These are phyloP conservation scores for Meandrusa payeni DNA, from an alignment of 2,888 invertebrate genomes.

Conservation along the genomic window DNA sequence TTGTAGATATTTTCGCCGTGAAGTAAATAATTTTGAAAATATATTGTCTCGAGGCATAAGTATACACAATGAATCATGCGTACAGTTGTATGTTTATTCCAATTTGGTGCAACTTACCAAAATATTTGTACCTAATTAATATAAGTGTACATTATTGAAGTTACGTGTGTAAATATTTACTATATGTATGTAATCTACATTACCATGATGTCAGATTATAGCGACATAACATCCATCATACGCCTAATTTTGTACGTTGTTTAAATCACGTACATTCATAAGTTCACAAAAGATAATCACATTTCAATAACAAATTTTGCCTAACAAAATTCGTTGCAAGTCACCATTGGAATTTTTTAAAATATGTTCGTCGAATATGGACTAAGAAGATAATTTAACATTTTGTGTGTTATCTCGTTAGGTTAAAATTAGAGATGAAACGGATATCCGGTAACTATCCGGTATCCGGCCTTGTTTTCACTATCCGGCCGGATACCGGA, in stretches of 20 bases:
- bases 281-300: too few relatives aligned
- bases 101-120: slow-evolving; percentile 52
- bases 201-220: slow-evolving; percentile 11
- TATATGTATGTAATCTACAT: slow-evolving; percentile 19
- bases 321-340: too few relatives aligned
- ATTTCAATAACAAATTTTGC: too few relatives aligned
- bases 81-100: slow-evolving; percentile 62
- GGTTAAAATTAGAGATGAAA: too few relatives aligned
- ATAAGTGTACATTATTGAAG: slow-evolving; percentile 32
- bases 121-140: slow-evolving; percentile 33
- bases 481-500: too few relatives aligned
- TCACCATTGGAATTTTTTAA: too few relatives aligned
- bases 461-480: too few relatives aligned
- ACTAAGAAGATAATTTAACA: too few relatives aligned
- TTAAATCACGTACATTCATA: background rate
- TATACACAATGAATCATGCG: slow-evolving; percentile 47
- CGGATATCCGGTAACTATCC: too few relatives aligned
- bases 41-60: slow-evolving; percentile 41
- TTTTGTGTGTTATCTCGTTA: too few relatives aligned
- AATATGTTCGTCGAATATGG: too few relatives aligned
- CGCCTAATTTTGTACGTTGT: slow-evolving; percentile 31
- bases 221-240: slow-evolving; percentile 36
- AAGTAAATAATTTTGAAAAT: slow-evolving; percentile 46
- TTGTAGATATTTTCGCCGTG: slow-evolving; percentile 69
- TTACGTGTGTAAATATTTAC: slow-evolving; percentile 19